Conservation (phyloP, 1,140 invertebrate species). For the Leptinotarsa defecta region DNA sequence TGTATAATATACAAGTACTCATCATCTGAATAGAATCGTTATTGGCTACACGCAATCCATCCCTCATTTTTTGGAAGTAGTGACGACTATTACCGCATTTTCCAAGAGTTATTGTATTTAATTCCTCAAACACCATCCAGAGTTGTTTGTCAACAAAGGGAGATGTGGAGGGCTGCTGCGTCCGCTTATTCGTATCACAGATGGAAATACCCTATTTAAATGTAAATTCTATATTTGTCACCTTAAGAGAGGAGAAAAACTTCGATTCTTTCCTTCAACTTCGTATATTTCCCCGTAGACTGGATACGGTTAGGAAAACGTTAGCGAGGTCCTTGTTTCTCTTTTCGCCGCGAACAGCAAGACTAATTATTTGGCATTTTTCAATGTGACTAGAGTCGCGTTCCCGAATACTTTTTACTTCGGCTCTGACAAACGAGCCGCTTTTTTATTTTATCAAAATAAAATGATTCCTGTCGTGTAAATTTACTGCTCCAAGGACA, state of each 20-base stretch:
- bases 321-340: conserved; percentile 8
- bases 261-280: conserved; percentile 51
- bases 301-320: conserved; percentile 27
- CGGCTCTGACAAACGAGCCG: conserved; percentile 33
- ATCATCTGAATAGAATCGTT: too few species aligned
- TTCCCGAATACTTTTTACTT: conserved; percentile 30
- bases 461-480: conserved; percentile 23
- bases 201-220: conserved; percentile 74
- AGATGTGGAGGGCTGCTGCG: conserved; percentile 26
- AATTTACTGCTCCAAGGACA: conserved; percentile 19
- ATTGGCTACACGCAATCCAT: too few species aligned
- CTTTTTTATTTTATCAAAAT: conserved; percentile 37
- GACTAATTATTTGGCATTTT: conserved; percentile 47
- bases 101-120: neutral
- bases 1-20: too few species aligned
- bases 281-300: conserved; percentile 55
- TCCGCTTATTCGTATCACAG: conserved; percentile 55
- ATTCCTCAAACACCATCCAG: conserved; percentile 42
- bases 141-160: conserved; percentile 49
- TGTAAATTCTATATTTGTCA: conserved; percentile 75
- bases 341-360: conserved; percentile 29
- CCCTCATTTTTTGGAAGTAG: too few species aligned
- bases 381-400: conserved; percentile 36
- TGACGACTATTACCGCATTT: neutral
- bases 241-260: conserved; percentile 56